phyloP scores from a whole-genome alignment of 2,113 vertebrate species.

The Corvus moneduloides region DNA sequence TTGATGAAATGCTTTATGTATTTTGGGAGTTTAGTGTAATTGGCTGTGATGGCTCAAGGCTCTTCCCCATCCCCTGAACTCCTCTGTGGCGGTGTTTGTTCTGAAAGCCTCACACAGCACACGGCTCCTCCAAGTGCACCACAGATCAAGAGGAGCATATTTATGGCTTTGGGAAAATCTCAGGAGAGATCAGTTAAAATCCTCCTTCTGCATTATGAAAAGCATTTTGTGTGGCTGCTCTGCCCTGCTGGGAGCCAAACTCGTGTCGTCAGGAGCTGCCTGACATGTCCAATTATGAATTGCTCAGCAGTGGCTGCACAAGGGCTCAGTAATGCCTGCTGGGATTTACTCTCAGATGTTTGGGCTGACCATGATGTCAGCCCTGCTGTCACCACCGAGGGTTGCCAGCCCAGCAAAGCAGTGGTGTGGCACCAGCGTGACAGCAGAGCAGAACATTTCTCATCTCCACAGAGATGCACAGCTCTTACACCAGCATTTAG shows the following conservation, averaged over 20 bases:
- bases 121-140: accelerated
- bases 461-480: not conserved
- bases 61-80: not conserved
- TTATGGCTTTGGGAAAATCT: conserved; percentile 34
- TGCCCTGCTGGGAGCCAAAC: not conserved
- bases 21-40: not conserved
- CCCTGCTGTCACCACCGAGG: not conserved
- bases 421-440: accelerated
- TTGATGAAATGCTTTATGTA: conserved; percentile 33
- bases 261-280: not conserved
- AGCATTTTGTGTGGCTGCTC: not conserved
- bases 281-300: not conserved
- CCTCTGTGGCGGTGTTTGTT: not conserved
- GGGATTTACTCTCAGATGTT: not conserved
- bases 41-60: conserved; percentile 22
- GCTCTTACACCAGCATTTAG: not conserved
- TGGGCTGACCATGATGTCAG: not conserved
- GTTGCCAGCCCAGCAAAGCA: not conserved
- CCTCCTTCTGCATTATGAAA: not conserved
- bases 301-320: not conserved
- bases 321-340: not conserved
- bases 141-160: not conserved
- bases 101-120: not conserved
- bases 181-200: not conserved
- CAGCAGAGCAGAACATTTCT: not conserved